Percentiles rank a stretch among this genome's conserved stretches.
These are phyloP conservation scores for Cataglyphis rosenhaueri DNA, from an alignment of 2,888 invertebrate species.

Conservation along the genomic window DNA sequence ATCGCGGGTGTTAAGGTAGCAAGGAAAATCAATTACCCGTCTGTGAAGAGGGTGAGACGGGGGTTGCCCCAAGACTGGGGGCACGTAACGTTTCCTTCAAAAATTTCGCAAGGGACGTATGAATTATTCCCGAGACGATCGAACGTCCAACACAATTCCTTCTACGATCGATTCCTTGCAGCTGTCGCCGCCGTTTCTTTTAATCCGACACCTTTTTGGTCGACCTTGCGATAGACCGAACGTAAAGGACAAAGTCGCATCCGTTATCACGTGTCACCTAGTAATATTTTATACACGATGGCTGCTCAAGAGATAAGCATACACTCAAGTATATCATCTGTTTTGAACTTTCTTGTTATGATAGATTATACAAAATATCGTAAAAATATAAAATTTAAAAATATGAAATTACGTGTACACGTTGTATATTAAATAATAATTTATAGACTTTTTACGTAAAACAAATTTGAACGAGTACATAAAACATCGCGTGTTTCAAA, in stretches of 20 bases:
- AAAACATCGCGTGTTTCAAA: not conserved
- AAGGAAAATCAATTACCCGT: conserved; percentile 74
- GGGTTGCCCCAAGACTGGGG: conserved; percentile 18
- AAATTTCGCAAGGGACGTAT: conserved; percentile 59
- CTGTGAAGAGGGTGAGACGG: conserved; percentile 46
- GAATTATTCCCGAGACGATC: conserved; percentile 61
- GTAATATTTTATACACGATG: conserved; percentile 17
- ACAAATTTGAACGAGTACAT: not conserved
- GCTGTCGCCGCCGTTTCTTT: conserved; percentile 46
- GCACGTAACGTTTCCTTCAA: conserved; percentile 57
- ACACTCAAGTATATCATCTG: conserved; percentile 9
- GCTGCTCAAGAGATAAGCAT: not conserved
- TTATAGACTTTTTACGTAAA: not conserved
- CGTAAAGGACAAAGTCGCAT: conserved; percentile 42
- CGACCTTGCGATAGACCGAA: conserved; percentile 42
- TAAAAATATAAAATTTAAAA: not conserved
- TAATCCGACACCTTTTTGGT: conserved; percentile 39
- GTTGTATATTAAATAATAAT: not conserved
- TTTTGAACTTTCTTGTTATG: not conserved
- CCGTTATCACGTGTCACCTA: conserved; percentile 36
- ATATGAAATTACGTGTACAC: not conserved
- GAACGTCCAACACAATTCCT: conserved; percentile 43
- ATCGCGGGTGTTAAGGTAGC: conserved; percentile 69
- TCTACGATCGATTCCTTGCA: conserved; percentile 31
- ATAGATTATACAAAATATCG: not conserved